These are phyloP conservation scores for Brachionus rotundiformis DNA, from an alignment of 1,140 invertebrate genomes.

Conservation along the genomic window DNA sequence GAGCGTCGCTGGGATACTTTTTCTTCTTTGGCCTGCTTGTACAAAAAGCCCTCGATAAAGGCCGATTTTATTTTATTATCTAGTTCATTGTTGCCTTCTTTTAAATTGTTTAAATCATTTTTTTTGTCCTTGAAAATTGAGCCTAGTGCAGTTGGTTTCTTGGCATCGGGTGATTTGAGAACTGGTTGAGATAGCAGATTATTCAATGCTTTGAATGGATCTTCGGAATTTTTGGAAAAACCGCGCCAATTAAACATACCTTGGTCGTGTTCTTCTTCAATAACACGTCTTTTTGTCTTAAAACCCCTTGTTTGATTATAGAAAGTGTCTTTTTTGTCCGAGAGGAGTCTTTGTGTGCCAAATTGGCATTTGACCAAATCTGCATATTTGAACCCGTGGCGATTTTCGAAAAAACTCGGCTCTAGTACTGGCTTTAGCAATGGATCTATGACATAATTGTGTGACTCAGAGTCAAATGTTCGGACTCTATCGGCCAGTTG, in stretches of 20 bases:
- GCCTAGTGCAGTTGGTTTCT: background rate
- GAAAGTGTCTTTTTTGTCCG: background rate
- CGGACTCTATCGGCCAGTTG: background rate
- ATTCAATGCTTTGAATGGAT: constrained; percentile 18
- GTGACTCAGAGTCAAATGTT: background rate
- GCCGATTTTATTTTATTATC: constrained; percentile 37
- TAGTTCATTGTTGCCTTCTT: constrained; percentile 11
- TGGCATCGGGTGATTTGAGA: background rate
- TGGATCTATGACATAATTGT: constrained; percentile 5
- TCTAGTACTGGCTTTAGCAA: background rate
- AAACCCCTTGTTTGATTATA: background rate
- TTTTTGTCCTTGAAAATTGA: constrained; percentile 18
- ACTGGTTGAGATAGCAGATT: background rate
- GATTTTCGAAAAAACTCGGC: constrained; percentile 31
- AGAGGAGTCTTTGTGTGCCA: background rate
- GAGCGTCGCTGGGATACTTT: background rate
- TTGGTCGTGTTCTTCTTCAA: background rate
- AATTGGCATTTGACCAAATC: background rate
- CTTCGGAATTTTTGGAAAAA: background rate
- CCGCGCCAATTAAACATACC: background rate
- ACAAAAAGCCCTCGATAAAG: constrained; percentile 46
- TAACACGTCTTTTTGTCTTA: constrained; percentile 20
- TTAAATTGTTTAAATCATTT: background rate
- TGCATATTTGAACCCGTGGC: background rate
- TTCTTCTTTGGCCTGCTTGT: constrained; percentile 24